Base-by-base conservation (phyloP, 2,888 invertebrate genomes). In the Lasius fuliginosus region DNA sequence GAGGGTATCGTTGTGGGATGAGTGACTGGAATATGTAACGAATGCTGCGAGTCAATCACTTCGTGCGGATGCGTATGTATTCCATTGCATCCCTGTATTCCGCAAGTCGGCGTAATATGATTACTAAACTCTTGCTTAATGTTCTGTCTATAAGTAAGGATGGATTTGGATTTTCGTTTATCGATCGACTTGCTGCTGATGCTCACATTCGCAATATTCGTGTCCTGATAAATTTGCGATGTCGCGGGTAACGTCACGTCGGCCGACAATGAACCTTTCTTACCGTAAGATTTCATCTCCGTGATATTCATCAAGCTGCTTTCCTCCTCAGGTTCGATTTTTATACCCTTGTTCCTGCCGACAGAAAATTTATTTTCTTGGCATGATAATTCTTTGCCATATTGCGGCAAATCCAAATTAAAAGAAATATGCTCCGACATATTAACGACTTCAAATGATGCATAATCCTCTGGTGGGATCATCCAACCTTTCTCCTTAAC, bases 101-200 rank as follows among this genome's bases (percentile, higher is more conserved):
- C 90, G 67, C 89, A 92, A 73, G 86, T 86, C 11, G 89, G 62
- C 33, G 90, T 64, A 3, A 90, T 87, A 18, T 88, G 90, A 82
- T 79, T 89, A 65, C 84, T 90, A 15, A 87, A 92, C 58, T 92
- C 92, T 56, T 92, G 91, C 33, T 92, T 92, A 65, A 92, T 88
- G 62, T 83, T 90, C 60, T 88, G 88, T 15, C 87, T 82, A 27
- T 64, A 90, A n/a, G 83, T 9, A 11, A 90, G 53, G 60, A 68
- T 86, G 6, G 87, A 68, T 62, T 88, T 91, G 1, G 86, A 85
- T 67, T 90, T 91, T 1, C 86, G 69, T 64, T 91, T 92, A 11
- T 89, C 88, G 49, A 86, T 40, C 9, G 87, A 23, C 76, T 85
- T 91, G 42, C 82, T 88, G 23, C 83, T 88, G 23, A 83, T 81